Evolutionary conservation across 1,140 invertebrate genomes (phyloP), one percentile per base, ranked within the genome.

Genomic region (Diorhabda sublineata): DNA sequence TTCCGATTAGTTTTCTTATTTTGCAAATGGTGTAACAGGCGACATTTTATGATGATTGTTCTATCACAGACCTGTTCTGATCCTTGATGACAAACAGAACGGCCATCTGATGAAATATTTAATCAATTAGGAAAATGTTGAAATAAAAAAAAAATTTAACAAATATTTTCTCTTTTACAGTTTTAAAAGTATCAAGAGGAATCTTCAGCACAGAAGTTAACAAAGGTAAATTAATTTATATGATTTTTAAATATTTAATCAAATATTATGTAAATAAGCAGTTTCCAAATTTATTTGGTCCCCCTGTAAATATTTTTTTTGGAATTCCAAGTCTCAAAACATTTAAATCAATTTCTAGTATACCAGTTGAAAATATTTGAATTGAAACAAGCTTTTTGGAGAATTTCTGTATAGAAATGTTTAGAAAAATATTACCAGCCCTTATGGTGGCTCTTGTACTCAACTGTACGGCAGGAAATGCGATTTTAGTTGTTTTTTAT

Each of bases 21-120:
- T 7, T 2, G 52, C n/a, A 56, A n/a, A 56, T 7, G 6, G n/a
- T 56, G n/a, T 56, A 56, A n/a, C n/a, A 56, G 26, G 26, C 1
- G 26, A 26, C 26, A 56, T 7, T 56, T 56, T 64, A 68, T 75
- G 73, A 75, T 75, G 73, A 75, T 69, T 73, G 73, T 75, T 75
- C 70, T 66, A 66, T 70, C 69, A 69, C 70, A 69, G 72, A 75
- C 68, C 72, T 69, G 70, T 71, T 69, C 70, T 74, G 68, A 69
- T 47, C 43, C 8, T 5, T 66, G 61, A 69, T 44, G 67, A 58
- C 56, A 52, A 71, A 62, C 66, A 72, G 73, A 73, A 73, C 68
- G 66, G 71, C 68, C 66, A 72, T 65, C 68, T 72, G 68, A 74
- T 8, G 42, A 66, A 58, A 52, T 42, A 60, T 60, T 42, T 60